Evolutionary conservation across 2,113 vertebrate species (phyloP).

Genomic region (Epinephelus lanceolatus): DNA sequence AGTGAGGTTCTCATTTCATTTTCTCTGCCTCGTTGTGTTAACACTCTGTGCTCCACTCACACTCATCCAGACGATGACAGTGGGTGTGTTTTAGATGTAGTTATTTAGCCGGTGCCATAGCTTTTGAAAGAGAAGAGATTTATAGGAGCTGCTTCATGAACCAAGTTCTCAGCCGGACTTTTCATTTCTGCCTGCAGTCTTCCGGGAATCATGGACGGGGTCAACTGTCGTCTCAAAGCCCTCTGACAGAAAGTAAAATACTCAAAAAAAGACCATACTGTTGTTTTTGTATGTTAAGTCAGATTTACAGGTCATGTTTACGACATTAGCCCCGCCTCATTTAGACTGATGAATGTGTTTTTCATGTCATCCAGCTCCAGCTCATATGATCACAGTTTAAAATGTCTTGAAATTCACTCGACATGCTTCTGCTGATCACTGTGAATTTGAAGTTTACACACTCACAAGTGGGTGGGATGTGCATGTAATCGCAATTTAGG

Average conservation of each 20-base stretch:
- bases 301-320: background rate
- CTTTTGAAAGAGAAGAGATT: constrained; percentile 20
- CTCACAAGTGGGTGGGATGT: background rate
- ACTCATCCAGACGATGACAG: background rate
- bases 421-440: background rate
- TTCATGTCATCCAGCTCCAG: background rate
- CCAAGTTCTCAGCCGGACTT: background rate
- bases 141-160: background rate
- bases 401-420: background rate
- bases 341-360: background rate
- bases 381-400: background rate
- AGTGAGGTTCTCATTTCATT: background rate
- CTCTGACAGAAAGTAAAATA: constrained; percentile 2
- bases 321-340: background rate
- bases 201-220: background rate
- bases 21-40: background rate
- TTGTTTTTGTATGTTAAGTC: constrained; percentile 3
- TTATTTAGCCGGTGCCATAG: constrained; percentile 50
- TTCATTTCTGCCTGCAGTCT: constrained; percentile 3
- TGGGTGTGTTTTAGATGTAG: constrained; percentile 19
- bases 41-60: background rate
- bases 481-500: too few relatives aligned
- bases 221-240: background rate
- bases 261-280: background rate
- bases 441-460: background rate